These are phyloP conservation scores for Auanema sp. DNA, from an alignment of 2,888 invertebrate species.

Conservation along the genomic window DNA sequence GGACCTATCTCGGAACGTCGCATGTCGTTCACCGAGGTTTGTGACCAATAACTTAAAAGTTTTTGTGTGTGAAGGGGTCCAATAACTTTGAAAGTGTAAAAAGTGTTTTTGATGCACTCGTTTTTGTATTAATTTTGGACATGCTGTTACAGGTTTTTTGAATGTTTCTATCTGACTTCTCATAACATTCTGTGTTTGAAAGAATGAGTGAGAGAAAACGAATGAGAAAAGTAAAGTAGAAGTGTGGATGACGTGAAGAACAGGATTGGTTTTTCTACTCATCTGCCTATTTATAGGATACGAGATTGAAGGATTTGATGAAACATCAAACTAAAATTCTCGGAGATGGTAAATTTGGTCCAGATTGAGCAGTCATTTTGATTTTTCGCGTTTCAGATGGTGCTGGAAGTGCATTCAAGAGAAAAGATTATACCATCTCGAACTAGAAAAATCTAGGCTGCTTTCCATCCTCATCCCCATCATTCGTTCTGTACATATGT, in stretches of 20 bases:
- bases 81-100: not conserved
- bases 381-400: not conserved
- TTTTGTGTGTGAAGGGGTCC: no score
- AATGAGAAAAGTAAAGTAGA: slow-evolving; percentile 1
- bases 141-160: no score
- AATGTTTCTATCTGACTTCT: no score
- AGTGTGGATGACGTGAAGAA: slow-evolving; percentile 2
- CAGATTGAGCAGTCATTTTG: slow-evolving; percentile 8
- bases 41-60: no score
- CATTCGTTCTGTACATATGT: no score
- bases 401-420: slow-evolving; percentile 14
- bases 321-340: slow-evolving; percentile 46
- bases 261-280: not conserved
- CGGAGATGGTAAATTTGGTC: slow-evolving; percentile 26
- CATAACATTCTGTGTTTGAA: no score
- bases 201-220: no score
- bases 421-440: slow-evolving; percentile 4
- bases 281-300: slow-evolving; percentile 28
- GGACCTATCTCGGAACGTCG: not conserved
- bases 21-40: no score
- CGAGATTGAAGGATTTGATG: slow-evolving; percentile 49
- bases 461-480: no score
- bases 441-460: no score
- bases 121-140: not conserved
- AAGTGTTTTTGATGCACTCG: not conserved